Evolutionary conservation across 2,113 vertebrate genomes (phyloP).

Genomic region (Connochaetes taurinus): DNA sequence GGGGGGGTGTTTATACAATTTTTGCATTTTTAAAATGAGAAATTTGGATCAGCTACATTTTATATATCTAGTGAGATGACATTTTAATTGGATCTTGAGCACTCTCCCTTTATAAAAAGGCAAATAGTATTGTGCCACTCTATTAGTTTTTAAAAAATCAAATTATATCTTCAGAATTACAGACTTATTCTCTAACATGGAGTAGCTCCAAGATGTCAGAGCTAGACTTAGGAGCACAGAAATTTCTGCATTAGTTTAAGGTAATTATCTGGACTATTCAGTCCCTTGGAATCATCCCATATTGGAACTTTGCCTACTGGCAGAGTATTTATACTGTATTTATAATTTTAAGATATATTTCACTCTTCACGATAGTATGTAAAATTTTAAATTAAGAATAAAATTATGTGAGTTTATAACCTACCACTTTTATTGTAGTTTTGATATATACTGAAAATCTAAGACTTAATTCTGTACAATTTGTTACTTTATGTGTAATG

Average conservation of each 20-base stretch:
- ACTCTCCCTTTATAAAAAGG: not conserved
- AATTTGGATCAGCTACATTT: slow-evolving; percentile 11
- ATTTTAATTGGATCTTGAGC: slow-evolving; percentile 31
- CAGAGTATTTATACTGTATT: slow-evolving; percentile 13
- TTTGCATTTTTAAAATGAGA: slow-evolving; percentile 10
- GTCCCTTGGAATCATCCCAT: not conserved
- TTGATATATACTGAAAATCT: slow-evolving; percentile 7
- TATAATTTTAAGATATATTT: slow-evolving; percentile 41
- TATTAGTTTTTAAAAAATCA: not conserved
- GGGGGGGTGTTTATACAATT: not conserved
- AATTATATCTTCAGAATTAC: slow-evolving; percentile 11
- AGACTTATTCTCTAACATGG: not conserved
- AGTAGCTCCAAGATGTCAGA: not conserved
- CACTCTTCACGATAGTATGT: not conserved
- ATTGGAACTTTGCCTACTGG: not conserved
- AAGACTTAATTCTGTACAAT: slow-evolving; percentile 18
- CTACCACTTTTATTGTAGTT: not conserved
- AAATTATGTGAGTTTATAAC: slow-evolving; percentile 31
- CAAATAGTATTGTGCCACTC: not conserved
- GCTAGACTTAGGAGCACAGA: not conserved
- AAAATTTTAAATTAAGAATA: slow-evolving; percentile 47
- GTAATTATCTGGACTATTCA: not conserved
- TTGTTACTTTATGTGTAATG: slow-evolving; percentile 17
- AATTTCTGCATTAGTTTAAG: not conserved
- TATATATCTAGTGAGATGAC: not conserved